Evolutionary conservation across 2,797 vertebrate genomes (phyloP).

Genomic region (Cheirogaleus major): DNA sequence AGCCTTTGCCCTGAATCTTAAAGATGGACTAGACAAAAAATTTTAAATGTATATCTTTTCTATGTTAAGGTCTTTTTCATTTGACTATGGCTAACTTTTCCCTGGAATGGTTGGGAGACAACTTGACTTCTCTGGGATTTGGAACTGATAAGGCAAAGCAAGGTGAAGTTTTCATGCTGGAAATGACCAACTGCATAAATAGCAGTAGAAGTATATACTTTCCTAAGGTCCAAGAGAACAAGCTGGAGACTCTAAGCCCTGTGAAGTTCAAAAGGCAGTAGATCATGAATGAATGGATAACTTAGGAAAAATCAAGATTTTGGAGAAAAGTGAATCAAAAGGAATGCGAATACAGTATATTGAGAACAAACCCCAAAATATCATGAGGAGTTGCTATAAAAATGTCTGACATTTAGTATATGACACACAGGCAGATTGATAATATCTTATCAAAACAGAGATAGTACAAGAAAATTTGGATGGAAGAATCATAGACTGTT

Average conservation of each 20-base stretch:
- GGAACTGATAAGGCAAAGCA: neutral
- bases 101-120: neutral
- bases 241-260: neutral
- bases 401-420: neutral
- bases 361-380: neutral
- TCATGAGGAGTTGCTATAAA: neutral
- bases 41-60: neutral
- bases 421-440: neutral
- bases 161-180: neutral
- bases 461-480: neutral
- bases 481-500: neutral
- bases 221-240: neutral
- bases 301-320: neutral
- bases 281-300: neutral
- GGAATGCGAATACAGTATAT: neutral
- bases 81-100: neutral
- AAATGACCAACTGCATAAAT: neutral
- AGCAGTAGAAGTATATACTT: too few relatives aligned
- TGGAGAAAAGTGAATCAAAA: neutral
- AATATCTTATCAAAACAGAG: neutral
- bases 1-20: neutral
- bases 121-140: too few relatives aligned
- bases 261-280: neutral
- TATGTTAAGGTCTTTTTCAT: neutral
- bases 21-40: neutral